Base-by-base conservation (phyloP, 2,113 vertebrate species). In the Prunella himalayana region DNA sequence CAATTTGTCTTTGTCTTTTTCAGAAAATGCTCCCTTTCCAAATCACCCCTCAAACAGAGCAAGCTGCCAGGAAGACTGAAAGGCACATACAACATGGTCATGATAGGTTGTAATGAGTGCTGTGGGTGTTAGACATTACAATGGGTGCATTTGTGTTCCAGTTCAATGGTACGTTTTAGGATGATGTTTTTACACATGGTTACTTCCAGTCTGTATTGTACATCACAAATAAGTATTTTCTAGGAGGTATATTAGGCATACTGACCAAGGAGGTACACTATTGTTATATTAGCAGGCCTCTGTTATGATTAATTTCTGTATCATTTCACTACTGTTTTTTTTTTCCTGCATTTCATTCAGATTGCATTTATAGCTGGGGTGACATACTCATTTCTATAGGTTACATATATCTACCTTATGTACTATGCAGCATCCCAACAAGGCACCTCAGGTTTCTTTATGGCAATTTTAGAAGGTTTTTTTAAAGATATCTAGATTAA, bases 1-100 rank as follows among this genome's bases (percentile, higher is more conserved):
- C 65, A 91, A 91, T 95, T 93, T 83, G 75, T 92, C 57, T 30
- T 60, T 88, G 71, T 91, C 66, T 59, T 94, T 94, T 94, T 82
- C 35, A 61, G 54, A 91, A 94, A 93, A 72, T 0, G 2, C 13
- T 91, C 59, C 33, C 20, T 82, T 87, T 93, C 45, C 90, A 93
- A 96, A 91, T 72, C 71, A 83, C 68, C 39, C 50, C 27, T 94
- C 47, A 85, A 88, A 91, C 4, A 83, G 84, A 91, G 83, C 42
- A 73, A 85, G 50, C 54, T 94, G 82, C 87, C 82, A 90, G 82
- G 86, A 89, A 85, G 63, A 90, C 54, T 33, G 47, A 93, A 94
- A 92, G 59, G 82, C 51, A 63, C 56, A 86, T 24, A 56, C 35
- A 73, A 56, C 63, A 17, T 10, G 31, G 63, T 66, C 71, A 86